Conservation (phyloP, 2,797 vertebrate genomes). For the Moxostoma hubbsi region DNA sequence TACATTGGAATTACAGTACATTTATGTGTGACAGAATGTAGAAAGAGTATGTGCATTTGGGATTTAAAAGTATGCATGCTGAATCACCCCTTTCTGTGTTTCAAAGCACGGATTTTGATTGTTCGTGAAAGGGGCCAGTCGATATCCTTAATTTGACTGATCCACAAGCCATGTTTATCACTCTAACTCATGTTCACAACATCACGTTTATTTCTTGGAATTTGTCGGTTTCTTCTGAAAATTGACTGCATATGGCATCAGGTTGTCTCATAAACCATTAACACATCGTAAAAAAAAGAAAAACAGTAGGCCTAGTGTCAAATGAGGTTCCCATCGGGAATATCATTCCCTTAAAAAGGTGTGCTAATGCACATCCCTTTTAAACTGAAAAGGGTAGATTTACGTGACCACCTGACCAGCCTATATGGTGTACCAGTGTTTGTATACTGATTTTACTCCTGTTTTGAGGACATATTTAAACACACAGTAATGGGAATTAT, state of each 20-base stretch:
- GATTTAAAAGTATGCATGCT: not conserved
- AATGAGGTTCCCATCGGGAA: conserved; percentile 16
- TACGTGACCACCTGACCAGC: no score
- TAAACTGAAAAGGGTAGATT: no score
- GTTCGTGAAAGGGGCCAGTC: conserved; percentile 5
- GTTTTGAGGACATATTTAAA: no score
- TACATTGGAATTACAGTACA: conserved; percentile 26
- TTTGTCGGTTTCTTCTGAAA: conserved; percentile 8
- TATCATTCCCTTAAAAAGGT: conserved; percentile 15
- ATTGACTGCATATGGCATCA: not conserved
- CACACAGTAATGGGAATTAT: no score
- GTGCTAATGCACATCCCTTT: not conserved
- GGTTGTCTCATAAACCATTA: conserved; percentile 4
- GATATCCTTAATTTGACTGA: conserved; percentile 7
- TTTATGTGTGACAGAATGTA: conserved; percentile 44
- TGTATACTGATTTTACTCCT: no score
- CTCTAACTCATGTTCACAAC: conserved; percentile 14
- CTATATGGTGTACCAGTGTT: no score
- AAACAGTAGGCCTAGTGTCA: not conserved
- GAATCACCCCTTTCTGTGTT: not conserved
- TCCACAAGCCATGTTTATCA: not conserved
- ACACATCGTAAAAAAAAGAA: not conserved
- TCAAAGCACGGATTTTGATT: not conserved
- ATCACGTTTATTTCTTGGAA: not conserved
- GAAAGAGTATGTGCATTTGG: conserved; percentile 10